A percentile compares a stretch with the other conserved stretches of the same genome.
phyloP scores from a whole-genome alignment of 92 coral and sea anemone species.

The Palythoa grandiflora region DNA sequence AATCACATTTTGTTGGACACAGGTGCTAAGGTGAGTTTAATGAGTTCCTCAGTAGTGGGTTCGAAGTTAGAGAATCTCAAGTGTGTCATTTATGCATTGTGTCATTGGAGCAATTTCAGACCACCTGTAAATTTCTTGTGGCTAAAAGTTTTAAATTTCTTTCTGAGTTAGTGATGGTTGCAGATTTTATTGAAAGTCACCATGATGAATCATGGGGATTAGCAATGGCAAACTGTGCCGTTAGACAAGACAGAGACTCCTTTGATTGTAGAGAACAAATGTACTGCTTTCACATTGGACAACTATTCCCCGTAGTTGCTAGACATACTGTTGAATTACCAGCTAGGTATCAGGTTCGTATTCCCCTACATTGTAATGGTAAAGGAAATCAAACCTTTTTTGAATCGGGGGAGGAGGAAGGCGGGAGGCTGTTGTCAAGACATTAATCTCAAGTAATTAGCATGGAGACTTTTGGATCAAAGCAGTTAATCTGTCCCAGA shows the following conservation, averaged over 20 bases:
- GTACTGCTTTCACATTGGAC: conserved; percentile 37
- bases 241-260: conserved; percentile 58
- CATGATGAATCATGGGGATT: conserved; percentile 57
- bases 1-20: no score
- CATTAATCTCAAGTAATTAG: conserved; percentile 62
- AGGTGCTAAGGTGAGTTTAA: no score
- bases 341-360: conserved; percentile 63
- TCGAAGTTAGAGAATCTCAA: neutral
- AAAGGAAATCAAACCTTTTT: conserved; percentile 52
- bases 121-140: conserved; percentile 62
- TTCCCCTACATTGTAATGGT: conserved; percentile 63
- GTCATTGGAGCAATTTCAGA: no score
- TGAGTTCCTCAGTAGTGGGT: no score
- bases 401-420: conserved; percentile 41
- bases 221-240: conserved; percentile 53
- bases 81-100: no score
- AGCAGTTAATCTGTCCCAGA: conserved; percentile 63
- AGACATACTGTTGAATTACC: conserved; percentile 64
- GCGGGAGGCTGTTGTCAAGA: conserved; percentile 48
- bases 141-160: conserved; percentile 49
- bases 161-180: neutral
- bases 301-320: conserved; percentile 61
- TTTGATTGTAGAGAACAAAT: conserved; percentile 40
- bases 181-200: conserved; percentile 67
- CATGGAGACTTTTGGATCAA: conserved; percentile 69